A percentile compares a stretch with the other conserved stretches of the same genome.
Evolutionary conservation across 2,888 invertebrate genomes (phyloP).

Genomic region (Limnephilus lunatus): DNA sequence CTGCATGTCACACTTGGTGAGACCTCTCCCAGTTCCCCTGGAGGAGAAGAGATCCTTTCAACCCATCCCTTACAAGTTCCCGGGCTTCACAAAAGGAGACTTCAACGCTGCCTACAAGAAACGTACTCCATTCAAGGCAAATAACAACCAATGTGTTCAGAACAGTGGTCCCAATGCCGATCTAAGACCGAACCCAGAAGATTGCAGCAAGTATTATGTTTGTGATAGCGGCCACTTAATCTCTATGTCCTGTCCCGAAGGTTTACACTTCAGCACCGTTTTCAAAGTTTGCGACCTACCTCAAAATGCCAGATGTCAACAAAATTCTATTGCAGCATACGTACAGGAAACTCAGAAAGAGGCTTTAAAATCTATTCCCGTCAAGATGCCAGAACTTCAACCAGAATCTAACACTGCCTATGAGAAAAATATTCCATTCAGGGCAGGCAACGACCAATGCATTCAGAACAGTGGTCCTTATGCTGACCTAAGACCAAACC

Average conservation of each 20-base stretch:
- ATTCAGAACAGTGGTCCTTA: constrained; percentile 30
- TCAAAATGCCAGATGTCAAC: constrained; percentile 47
- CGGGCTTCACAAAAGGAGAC: background rate
- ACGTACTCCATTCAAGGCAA: background rate
- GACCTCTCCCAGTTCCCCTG: background rate
- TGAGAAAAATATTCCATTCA: background rate
- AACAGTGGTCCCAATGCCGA: constrained; percentile 48
- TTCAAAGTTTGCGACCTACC: constrained; percentile 51
- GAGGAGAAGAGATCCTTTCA: background rate
- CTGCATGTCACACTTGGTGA: constrained; percentile 63
- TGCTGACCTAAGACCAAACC: constrained; percentile 58
- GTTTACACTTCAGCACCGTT: constrained; percentile 49
- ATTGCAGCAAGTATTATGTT: constrained; percentile 59
- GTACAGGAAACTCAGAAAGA: background rate
- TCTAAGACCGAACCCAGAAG: constrained; percentile 52
- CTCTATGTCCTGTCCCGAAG: constrained; percentile 58
- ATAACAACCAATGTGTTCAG: background rate
- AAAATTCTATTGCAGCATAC: background rate
- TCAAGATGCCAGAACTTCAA: background rate
- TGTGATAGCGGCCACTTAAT: constrained; percentile 61
- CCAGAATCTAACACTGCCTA: background rate
- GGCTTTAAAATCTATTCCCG: background rate
- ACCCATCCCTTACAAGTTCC: background rate
- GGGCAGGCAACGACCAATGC: constrained; percentile 13
- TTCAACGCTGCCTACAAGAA: background rate